Conservation (phyloP, 2,797 vertebrate species). For the Bradypodion pumilum region DNA sequence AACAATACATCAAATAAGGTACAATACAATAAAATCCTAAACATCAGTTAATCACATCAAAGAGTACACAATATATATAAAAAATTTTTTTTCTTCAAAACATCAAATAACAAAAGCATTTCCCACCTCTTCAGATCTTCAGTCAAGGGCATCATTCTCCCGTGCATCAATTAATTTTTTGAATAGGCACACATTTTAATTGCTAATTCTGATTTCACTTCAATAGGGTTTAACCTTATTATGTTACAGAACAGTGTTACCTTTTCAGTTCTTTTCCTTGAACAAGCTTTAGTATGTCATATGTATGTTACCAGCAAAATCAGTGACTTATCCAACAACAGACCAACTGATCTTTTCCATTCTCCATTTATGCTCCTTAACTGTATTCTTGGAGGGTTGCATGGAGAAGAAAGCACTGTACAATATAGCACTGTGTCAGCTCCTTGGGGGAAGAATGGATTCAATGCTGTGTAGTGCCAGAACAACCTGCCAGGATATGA, state of each 20-base stretch:
- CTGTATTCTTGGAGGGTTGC: neutral
- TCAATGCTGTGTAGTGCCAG: neutral
- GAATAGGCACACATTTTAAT: neutral
- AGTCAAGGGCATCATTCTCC: neutral
- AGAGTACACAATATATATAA: no score
- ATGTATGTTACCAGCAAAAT: neutral
- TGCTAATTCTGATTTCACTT: neutral
- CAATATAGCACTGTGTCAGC: neutral
- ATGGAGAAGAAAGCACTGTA: neutral
- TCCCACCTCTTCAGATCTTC: slow-evolving; percentile 10
- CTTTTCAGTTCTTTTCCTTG: neutral
- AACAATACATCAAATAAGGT: no score
- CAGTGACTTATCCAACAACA: neutral
- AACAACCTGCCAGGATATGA: no score
- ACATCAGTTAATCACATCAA: no score
- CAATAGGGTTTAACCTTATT: neutral
- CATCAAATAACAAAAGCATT: slow-evolving; percentile 20
- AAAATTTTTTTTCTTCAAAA: no score
- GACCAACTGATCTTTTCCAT: neutral
- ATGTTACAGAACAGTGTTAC: no score
- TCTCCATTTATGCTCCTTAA: neutral
- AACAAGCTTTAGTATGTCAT: neutral
- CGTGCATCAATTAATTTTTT: neutral
- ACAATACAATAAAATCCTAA: no score
- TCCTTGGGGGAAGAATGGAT: neutral